Percentiles rank a stretch among this genome's conserved stretches.
These are phyloP conservation scores for Acleris cristana DNA, from an alignment of 2,888 invertebrate genomes.

Conservation along the genomic window DNA sequence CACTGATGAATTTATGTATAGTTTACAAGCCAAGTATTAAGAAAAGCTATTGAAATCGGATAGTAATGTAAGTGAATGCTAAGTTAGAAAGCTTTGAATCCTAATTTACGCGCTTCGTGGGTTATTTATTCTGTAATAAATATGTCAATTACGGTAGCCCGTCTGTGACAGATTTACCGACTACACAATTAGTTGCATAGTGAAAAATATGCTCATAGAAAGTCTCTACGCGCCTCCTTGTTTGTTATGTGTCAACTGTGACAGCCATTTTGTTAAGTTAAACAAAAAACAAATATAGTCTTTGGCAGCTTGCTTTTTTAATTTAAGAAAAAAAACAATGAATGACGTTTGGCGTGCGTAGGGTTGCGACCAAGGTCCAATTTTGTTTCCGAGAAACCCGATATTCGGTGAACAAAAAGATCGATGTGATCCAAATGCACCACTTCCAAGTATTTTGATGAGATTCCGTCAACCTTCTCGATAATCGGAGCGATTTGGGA, in stretches of 20 bases:
- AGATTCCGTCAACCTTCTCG: conserved; percentile 53
- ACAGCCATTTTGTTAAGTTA: conserved; percentile 16
- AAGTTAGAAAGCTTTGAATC: conserved; percentile 61
- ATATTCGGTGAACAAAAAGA: conserved; percentile 47
- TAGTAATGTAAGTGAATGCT: conserved; percentile 51
- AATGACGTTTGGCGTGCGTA: conserved; percentile 48
- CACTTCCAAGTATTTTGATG: conserved; percentile 62
- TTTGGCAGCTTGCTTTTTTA: conserved; percentile 29
- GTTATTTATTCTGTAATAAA: conserved; percentile 70
- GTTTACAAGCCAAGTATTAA: conserved; percentile 24
- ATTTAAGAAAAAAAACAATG: conserved; percentile 21
- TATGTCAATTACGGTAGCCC: conserved; percentile 66
- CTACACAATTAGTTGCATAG: conserved; percentile 43
- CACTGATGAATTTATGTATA: conserved; percentile 9
- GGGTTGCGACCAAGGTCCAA: conserved; percentile 48
- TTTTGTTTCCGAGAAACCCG: conserved; percentile 54
- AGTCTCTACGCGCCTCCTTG: conserved; percentile 8
- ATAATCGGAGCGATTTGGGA: conserved; percentile 43
- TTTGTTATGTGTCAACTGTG: conserved; percentile 7
- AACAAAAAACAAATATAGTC: conserved; percentile 22
- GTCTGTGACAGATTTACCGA: conserved; percentile 59
- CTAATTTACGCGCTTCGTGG: conserved; percentile 61
- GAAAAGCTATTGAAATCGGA: conserved; percentile 46
- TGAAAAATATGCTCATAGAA: conserved; percentile 42
- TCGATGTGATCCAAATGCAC: conserved; percentile 50